Conservation (phyloP, 2,888 invertebrate genomes). For the Lasiommata megera region DNA sequence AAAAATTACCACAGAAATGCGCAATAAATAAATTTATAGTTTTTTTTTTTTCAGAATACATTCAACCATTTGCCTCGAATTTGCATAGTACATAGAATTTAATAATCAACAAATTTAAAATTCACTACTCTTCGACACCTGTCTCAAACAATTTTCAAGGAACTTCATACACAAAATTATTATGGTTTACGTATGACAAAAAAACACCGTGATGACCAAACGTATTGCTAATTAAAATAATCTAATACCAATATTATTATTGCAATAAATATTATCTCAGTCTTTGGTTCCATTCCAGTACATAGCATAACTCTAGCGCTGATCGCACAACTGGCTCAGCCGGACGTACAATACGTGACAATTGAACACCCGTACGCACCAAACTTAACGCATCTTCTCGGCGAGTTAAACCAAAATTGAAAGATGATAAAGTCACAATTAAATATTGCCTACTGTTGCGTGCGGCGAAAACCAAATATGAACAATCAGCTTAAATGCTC, state of each 20-base stretch:
- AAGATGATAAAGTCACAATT: no score
- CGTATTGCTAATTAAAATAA: conserved; percentile 48
- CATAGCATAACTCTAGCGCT: conserved; percentile 45
- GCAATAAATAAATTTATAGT: no score
- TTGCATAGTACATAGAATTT: no score
- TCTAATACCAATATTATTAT: conserved; percentile 66
- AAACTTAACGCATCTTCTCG: no score
- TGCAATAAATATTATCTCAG: conserved; percentile 70
- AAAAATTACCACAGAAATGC: no score
- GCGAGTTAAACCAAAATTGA: no score
- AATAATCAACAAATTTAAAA: no score
- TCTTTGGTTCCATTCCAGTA: conserved; percentile 74
- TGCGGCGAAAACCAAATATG: not conserved
- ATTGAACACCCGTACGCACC: not conserved
- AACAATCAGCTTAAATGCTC: conserved; percentile 46
- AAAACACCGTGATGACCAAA: conserved; percentile 23
- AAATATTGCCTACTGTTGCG: no score
- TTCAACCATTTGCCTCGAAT: no score
- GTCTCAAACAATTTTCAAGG: no score
- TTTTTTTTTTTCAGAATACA: no score
- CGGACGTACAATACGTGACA: not conserved
- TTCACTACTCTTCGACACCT: no score
- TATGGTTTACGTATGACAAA: not conserved
- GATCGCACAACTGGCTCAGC: not conserved
- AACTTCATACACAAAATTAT: not conserved